Evolutionary conservation across 2,888 invertebrate genomes (phyloP).

Genomic region (Cyaniris semiargus): DNA sequence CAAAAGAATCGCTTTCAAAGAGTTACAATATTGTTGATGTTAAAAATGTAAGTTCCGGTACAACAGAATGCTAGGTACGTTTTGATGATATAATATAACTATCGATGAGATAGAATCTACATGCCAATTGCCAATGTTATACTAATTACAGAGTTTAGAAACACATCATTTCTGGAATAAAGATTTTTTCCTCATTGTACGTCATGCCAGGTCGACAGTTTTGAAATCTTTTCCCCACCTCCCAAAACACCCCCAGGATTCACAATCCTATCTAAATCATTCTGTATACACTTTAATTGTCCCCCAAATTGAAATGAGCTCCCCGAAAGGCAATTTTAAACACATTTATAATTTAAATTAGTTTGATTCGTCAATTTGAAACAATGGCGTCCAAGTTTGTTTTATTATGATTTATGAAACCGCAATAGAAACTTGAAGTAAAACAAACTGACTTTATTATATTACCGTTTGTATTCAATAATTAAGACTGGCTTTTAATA

Average conservation of each 20-base stretch:
- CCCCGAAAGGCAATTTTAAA: not conserved
- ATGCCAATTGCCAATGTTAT: too few species aligned
- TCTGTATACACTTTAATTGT: slow-evolving; percentile 24
- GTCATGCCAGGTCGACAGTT: not conserved
- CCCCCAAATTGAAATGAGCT: slow-evolving; percentile 18
- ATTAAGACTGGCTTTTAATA: not conserved
- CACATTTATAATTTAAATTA: slow-evolving; percentile 25
- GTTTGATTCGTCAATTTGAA: slow-evolving; percentile 20
- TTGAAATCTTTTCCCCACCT: slow-evolving; percentile 3
- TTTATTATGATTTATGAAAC: slow-evolving; percentile 18
- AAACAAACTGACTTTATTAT: not conserved
- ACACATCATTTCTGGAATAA: too few species aligned
- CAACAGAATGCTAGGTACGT: too few species aligned
- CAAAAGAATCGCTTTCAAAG: not conserved
- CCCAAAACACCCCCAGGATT: slow-evolving; percentile 8
- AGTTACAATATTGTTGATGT: too few species aligned
- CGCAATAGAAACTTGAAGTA: not conserved
- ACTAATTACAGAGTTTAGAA: too few species aligned
- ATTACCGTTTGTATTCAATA: not conserved
- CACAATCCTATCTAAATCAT: slow-evolving; percentile 8
- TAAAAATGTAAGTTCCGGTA: too few species aligned
- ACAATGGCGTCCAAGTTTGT: slow-evolving; percentile 16
- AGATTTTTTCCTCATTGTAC: not conserved
- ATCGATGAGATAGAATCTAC: too few species aligned
- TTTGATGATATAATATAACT: too few species aligned